Conservation (phyloP, 2,113 vertebrate species). For the Symphodus melops region DNA sequence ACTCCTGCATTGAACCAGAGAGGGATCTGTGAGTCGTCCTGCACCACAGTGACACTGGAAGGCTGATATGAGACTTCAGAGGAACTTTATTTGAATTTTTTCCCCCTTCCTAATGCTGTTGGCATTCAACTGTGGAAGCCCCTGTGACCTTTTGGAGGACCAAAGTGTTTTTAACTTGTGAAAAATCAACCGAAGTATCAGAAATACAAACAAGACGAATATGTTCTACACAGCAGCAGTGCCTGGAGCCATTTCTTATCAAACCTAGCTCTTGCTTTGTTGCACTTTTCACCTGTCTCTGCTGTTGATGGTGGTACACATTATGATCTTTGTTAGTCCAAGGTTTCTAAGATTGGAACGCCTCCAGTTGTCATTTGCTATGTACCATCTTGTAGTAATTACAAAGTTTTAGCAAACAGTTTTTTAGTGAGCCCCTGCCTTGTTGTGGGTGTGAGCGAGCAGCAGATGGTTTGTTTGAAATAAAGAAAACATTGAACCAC, state of each 20-base stretch:
- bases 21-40: constrained; percentile 19
- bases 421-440: constrained; percentile 36
- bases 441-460: constrained; percentile 45
- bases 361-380: constrained; percentile 38
- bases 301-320: neutral
- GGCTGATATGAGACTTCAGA: constrained; percentile 27
- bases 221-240: neutral
- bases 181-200: constrained; percentile 6
- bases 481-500: constrained; percentile 44
- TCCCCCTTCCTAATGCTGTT: constrained; percentile 2
- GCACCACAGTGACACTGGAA: constrained; percentile 10
- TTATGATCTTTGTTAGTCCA: constrained; percentile 32
- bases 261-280: constrained; percentile 5
- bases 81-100: constrained; percentile 39
- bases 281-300: constrained; percentile 34
- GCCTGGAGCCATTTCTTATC: constrained; percentile 40
- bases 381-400: constrained; percentile 18
- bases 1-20: constrained; percentile 22
- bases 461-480: constrained; percentile 64
- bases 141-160: neutral
- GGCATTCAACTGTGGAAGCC: constrained; percentile 9
- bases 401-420: constrained; percentile 41
- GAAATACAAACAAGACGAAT: constrained; percentile 18
- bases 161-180: neutral
- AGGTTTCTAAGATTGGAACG: constrained; percentile 18